A percentile compares a stretch with the other conserved stretches of the same genome.
These are phyloP conservation scores for Panulirus ornatus DNA, from an alignment of 1,140 invertebrate species.

Conservation along the genomic window DNA sequence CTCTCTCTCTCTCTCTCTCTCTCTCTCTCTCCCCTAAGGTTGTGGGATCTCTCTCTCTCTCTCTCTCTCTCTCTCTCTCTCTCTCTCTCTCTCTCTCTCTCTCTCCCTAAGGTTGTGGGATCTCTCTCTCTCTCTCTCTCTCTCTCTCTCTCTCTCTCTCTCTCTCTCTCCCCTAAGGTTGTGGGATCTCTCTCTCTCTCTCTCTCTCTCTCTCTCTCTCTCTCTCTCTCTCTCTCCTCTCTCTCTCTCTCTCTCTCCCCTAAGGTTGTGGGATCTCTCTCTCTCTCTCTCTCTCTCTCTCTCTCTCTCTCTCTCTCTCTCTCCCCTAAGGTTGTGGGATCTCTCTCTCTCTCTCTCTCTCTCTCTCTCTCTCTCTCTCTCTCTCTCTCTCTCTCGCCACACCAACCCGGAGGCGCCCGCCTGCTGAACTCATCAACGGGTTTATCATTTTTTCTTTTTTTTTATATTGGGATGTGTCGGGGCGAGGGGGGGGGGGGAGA, in stretches of 20 bases:
- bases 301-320: background rate
- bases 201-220: constrained; percentile 18
- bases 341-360: background rate
- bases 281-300: background rate
- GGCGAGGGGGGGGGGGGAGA: too few species aligned
- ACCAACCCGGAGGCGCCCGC: background rate
- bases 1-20: too few species aligned
- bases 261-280: too few species aligned
- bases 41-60: too few species aligned
- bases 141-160: constrained; percentile 6
- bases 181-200: constrained; percentile 7
- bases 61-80: background rate
- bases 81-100: background rate
- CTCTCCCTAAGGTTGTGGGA: background rate
- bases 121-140: background rate
- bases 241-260: background rate
- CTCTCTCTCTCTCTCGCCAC: constrained; percentile 35
- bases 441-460: too few species aligned
- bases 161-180: background rate
- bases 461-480: too few species aligned
- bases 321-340: too few species aligned
- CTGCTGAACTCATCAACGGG: background rate
- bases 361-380: constrained; percentile 45
- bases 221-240: background rate
- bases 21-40: too few species aligned